Evolutionary conservation across 2,113 vertebrate genomes (phyloP), one percentile per base, ranked within the genome.

Genomic region (Pygoscelis antarcticus): DNA sequence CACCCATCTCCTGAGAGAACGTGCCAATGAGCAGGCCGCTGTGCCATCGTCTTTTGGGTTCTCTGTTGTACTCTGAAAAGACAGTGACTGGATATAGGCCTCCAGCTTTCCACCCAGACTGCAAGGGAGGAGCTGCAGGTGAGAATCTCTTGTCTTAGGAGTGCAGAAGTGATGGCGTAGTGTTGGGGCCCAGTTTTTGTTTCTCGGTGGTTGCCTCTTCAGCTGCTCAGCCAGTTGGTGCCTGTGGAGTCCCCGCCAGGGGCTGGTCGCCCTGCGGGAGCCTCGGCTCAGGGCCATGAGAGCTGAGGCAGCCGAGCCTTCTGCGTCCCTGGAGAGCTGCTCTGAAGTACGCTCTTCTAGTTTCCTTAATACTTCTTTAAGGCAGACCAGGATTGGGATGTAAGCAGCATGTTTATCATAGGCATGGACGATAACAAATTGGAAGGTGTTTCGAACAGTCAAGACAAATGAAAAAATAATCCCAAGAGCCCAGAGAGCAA

Each of bases 251-350:
- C 65, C 49, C 26, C 9, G 1, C 13, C 7, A 2, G 16, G 52
- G 25, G 15, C 16, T 22, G 29, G 25, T 40, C 1, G 3, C 44
- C 26, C 30, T 6, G 11, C 1, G 1, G 38, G 29, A 51, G 36
- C 22, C 32, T 30, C 2, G 1, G 7, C 40, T 49, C 30, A 14
- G 30, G 30, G n/a, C 13, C 1, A 1, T 7, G 17, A 66, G 66
- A 14, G 38, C 52, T 4, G 64, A 19, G 64, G 54, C 72, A 78
- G 40, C 60, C 1, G 7, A 74, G 40, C 22, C 9, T 42, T 14
- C 38, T 0, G 1, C 2, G 1, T n/a, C n/a, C 30, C 2, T 1
- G 30, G 29, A 36, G 27, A 40, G 55, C 47, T 44, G 40, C 57
- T n/a, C 62, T 17, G 29, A 58, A 17, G 25, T 5, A 20, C 0